phyloP scores from a whole-genome alignment of 2,113 vertebrate species.

The Platysternon megacephalum region DNA sequence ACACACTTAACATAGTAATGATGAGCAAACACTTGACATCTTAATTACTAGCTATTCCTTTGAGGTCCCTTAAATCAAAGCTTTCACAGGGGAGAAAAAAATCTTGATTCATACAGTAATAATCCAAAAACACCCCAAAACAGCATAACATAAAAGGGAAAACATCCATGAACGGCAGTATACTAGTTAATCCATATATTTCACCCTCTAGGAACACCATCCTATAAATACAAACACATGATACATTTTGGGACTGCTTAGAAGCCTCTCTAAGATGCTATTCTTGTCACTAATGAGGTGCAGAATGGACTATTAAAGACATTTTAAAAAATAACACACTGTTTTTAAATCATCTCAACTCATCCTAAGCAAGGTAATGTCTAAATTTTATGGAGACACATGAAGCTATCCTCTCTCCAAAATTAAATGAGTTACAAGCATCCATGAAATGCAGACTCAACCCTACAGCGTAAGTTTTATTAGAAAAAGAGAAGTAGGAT shows the following conservation, averaged over 20 bases:
- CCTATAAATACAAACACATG: neutral
- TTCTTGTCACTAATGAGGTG: conserved; percentile 33
- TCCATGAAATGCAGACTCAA: neutral
- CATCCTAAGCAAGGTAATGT: neutral
- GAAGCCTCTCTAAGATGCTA: conserved; percentile 43
- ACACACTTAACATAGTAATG: neutral
- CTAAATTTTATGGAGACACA: neutral
- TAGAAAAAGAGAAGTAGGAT: neutral
- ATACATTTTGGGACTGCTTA: neutral
- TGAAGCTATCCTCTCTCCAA: neutral
- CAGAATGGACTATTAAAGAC: conserved; percentile 32
- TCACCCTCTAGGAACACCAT: conserved; percentile 32
- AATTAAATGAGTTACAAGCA: neutral
- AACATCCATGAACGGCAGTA: neutral
- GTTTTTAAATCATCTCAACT: neutral
- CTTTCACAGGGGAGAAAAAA: neutral
- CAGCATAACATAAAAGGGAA: conserved; percentile 33
- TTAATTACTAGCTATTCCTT: neutral
- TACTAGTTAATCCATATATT: conserved; percentile 52
- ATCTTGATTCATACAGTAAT: neutral
- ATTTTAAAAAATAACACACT: neutral
- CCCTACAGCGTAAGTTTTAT: neutral
- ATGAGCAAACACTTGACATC: neutral
- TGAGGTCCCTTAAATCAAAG: neutral
- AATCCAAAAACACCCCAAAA: conserved; percentile 6